These are phyloP conservation scores for Merops nubicus DNA, from an alignment of 2,113 vertebrate genomes.

Conservation along the genomic window DNA sequence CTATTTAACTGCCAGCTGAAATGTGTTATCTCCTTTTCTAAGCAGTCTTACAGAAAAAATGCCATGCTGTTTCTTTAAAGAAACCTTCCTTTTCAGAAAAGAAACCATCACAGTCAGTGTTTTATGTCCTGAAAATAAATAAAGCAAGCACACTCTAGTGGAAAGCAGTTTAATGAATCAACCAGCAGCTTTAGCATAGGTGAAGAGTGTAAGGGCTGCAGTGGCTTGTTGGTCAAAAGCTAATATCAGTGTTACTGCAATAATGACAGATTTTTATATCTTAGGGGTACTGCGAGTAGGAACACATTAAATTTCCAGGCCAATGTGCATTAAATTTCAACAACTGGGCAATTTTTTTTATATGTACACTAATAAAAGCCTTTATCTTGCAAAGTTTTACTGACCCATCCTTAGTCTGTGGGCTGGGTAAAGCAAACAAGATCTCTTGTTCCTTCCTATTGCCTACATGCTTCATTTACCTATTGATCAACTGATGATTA, in stretches of 20 bases:
- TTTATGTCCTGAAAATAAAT: not conserved
- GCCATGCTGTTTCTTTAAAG: not conserved
- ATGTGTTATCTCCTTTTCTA: not conserved
- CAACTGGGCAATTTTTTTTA: not conserved
- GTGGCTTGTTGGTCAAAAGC: not conserved
- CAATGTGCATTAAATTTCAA: not conserved
- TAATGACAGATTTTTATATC: not conserved
- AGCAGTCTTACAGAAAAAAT: not conserved
- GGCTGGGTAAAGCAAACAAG: not conserved
- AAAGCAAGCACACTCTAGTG: not conserved
- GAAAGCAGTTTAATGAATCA: not conserved
- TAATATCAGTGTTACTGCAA: not conserved
- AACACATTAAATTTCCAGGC: not conserved
- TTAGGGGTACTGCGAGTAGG: not conserved
- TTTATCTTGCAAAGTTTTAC: not conserved
- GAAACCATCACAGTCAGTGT: not conserved
- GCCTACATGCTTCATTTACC: not conserved
- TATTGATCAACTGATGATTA: not conserved
- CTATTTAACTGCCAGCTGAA: not conserved
- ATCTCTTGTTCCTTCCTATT: not conserved
- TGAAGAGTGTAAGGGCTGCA: not conserved
- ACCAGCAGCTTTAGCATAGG: not conserved
- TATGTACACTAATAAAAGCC: not conserved
- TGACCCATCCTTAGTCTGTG: not conserved
- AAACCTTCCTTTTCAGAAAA: not conserved